Base-by-base conservation (phyloP, 2,797 vertebrate species). In the Parambassis ranga region DNA sequence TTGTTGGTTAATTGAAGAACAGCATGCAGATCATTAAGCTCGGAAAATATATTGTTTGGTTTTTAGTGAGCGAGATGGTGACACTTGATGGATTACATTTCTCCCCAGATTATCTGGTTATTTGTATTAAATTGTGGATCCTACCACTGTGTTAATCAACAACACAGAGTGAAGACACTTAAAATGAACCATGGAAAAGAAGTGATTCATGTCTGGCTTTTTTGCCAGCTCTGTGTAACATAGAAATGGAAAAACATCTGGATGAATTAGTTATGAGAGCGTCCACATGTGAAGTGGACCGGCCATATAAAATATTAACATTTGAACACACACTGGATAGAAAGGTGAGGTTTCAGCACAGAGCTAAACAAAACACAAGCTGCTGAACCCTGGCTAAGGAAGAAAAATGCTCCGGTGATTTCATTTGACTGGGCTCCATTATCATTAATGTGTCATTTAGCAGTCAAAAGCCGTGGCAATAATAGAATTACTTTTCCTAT, bases 251-350 rank as follows among this genome's bases (percentile, higher is more conserved):
- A 70, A 55, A 67, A 81, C 52, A 81, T 77, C 72, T 74, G 74
- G 61, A 84, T 85, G 75, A 89, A 87, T 84, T 70, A 81, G 62
- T 88, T 24, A 85, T 85, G 76, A 81, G 72, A 68, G 46, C 69
- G 65, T 80, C 81, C 79, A 85, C 73, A 74, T 81, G 75, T 86
- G 73, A 56, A 77, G 62, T 42, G 71, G 66, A 79, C 71, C 71
- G 47, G 36, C 31, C 47, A 60, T 73, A 78, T 83, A 15, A 84
- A 86, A 88, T 84, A 87, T 88, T 86, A 78, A 88, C 73, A 84
- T 80, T 82, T 69, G 37, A 83, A 77, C 77, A 69, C 77, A 69
- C 57, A 71, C 14, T 61, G 56, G 23, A 55, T 69, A 23, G 60
- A 67, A 78, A 84, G 75, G 70, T 78, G 62, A 68, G 76, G 56